These are phyloP conservation scores for Drosophila hydei DNA, from an alignment of 1,140 invertebrate genomes.

Conservation along the genomic window DNA sequence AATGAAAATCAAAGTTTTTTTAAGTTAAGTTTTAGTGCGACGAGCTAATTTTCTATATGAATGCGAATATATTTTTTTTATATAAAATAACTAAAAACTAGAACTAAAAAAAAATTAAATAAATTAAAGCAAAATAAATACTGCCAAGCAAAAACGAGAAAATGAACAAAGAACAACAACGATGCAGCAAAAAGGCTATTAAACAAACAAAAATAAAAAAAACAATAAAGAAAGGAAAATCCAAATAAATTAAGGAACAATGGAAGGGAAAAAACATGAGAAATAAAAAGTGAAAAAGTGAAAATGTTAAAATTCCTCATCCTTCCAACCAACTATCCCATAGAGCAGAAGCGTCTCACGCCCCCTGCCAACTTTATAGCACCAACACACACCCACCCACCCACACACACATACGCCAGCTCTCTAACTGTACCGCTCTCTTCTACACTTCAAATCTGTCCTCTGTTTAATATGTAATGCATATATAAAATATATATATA, in stretches of 20 bases:
- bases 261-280: neutral
- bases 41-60: constrained; percentile 36
- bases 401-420: constrained; percentile 8
- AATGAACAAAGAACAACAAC: constrained; percentile 42
- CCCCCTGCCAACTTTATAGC: no score
- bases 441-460: constrained; percentile 41
- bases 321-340: neutral
- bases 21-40: constrained; percentile 50
- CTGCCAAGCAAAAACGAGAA: constrained; percentile 41
- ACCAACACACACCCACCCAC: neutral
- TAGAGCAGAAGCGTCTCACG: constrained; percentile 9
- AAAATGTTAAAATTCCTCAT: no score
- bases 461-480: constrained; percentile 56
- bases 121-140: constrained; percentile 10
- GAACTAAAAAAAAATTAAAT: constrained; percentile 16
- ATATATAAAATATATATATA: constrained; percentile 53
- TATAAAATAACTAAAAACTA: constrained; percentile 36
- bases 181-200: constrained; percentile 73
- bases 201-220: constrained; percentile 26
- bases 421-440: constrained; percentile 29
- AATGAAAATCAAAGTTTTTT: constrained; percentile 48
- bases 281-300: neutral
- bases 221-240: constrained; percentile 21
- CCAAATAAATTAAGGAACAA: neutral
- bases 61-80: constrained; percentile 36